Evolutionary conservation across 1,140 invertebrate species (phyloP).

Genomic region (Muscidifurax raptorellus): DNA sequence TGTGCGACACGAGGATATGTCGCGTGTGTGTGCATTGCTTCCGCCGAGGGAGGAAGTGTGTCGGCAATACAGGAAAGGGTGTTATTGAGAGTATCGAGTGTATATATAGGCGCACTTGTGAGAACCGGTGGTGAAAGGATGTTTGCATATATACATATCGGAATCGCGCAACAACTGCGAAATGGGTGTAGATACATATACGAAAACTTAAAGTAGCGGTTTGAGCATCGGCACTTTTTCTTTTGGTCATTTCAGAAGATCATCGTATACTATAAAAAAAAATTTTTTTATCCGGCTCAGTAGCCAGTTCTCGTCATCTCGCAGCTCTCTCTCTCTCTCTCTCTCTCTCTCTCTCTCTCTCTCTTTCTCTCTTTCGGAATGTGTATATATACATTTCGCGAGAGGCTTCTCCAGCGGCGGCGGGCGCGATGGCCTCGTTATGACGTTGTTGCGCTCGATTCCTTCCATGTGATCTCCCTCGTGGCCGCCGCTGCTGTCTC

Average conservation of each 20-base stretch:
- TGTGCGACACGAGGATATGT: neutral
- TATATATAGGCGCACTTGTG: no score
- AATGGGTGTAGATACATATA: neutral
- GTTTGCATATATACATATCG: neutral
- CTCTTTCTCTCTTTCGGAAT: neutral
- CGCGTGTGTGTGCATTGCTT: neutral
- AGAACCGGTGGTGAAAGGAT: neutral
- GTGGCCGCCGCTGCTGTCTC: neutral
- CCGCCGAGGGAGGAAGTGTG: neutral
- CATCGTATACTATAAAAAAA: no score
- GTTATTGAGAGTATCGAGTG: no score
- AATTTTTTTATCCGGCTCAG: no score
- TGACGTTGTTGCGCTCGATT: constrained; percentile 25
- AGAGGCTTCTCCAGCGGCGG: neutral
- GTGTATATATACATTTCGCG: neutral
- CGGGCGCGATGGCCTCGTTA: constrained; percentile 23
- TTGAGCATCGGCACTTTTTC: neutral
- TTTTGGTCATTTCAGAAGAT: no score
- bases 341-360: neutral
- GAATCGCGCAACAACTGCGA: no score
- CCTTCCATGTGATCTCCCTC: constrained; percentile 29
- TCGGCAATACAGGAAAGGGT: neutral
- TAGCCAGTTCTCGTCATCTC: neutral
- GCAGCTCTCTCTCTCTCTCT: neutral
- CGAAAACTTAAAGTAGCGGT: neutral